Percentiles rank a stretch among this genome's conserved stretches.
These are phyloP conservation scores for Cheilosia scutellata DNA, from an alignment of 2,888 invertebrate genomes.

Conservation along the genomic window DNA sequence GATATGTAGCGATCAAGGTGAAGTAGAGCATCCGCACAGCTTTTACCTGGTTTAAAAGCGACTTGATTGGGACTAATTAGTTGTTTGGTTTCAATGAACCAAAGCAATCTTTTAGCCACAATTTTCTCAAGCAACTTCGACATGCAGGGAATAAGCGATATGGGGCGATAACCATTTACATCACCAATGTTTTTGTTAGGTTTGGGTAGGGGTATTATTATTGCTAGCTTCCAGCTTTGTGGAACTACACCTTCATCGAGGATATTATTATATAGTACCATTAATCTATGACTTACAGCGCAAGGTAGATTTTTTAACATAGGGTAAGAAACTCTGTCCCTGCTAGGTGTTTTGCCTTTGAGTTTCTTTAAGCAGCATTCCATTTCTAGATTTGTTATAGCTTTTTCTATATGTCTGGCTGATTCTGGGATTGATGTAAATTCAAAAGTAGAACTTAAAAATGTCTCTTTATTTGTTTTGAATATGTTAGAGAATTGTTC, in stretches of 20 bases:
- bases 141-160: conserved; percentile 30
- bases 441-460: not conserved
- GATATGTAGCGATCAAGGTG: conserved; percentile 18
- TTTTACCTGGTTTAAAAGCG: conserved; percentile 1
- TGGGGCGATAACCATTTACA: conserved; percentile 27
- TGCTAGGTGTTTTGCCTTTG: conserved; percentile 15
- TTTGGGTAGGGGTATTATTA: conserved; percentile 38
- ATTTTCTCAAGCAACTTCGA: conserved; percentile 45
- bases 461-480: not conserved
- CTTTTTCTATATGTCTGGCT: not conserved
- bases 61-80: conserved; percentile 20
- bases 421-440: not conserved
- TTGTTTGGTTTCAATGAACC: conserved; percentile 28
- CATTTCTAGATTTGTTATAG: not conserved
- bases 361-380: not conserved
- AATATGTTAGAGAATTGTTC: not conserved
- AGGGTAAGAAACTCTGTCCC: conserved; percentile 2
- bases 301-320: not conserved
- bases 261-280: not conserved
- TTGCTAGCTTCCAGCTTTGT: conserved; percentile 34
- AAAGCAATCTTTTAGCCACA: conserved; percentile 17
- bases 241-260: not conserved
- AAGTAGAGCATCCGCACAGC: conserved; percentile 29
- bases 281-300: conserved; percentile 5
- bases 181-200: conserved; percentile 17